Evolutionary conservation across 2,888 invertebrate genomes (phyloP).

Genomic region (Resseliella maxima): DNA sequence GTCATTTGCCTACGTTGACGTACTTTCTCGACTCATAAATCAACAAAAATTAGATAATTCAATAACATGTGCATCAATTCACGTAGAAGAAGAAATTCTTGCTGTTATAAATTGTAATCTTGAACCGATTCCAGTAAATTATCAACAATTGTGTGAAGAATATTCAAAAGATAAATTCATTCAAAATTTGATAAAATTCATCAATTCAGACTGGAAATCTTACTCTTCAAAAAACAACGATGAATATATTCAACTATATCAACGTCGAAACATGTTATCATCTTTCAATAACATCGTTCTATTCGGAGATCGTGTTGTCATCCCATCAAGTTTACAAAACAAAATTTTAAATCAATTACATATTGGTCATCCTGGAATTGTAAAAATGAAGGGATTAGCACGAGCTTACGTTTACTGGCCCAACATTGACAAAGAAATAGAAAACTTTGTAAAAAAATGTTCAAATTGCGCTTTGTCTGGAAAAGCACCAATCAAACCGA

Average conservation of each 20-base stretch:
- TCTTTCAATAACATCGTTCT: slow-evolving; percentile 57
- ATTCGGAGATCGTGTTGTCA: slow-evolving; percentile 58
- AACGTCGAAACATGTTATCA: slow-evolving; percentile 1
- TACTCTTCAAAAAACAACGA: not conserved
- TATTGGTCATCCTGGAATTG: slow-evolving; percentile 61
- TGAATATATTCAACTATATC: not conserved
- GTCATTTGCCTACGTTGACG: slow-evolving; percentile 27
- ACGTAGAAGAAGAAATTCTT: slow-evolving; percentile 15
- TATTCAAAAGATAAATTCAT: not conserved
- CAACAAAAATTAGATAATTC: slow-evolving; percentile 15
- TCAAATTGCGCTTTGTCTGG: slow-evolving; percentile 60
- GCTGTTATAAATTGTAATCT: not conserved
- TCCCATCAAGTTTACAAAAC: slow-evolving; percentile 58
- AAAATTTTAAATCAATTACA: slow-evolving; percentile 60
- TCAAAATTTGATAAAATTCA: slow-evolving; percentile 3
- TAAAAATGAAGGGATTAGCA: slow-evolving; percentile 62
- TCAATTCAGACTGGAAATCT: not conserved
- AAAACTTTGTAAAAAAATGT: slow-evolving; percentile 60
- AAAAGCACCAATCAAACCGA: slow-evolving; percentile 61
- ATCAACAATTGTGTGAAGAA: not conserved
- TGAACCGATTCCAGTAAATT: slow-evolving; percentile 16
- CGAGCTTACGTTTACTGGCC: slow-evolving; percentile 62
- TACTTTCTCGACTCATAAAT: slow-evolving; percentile 51
- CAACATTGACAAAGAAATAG: slow-evolving; percentile 61
- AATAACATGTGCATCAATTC: not conserved